Evolutionary conservation across 2,888 invertebrate species (phyloP).

Genomic region (Pelosia muscerda): DNA sequence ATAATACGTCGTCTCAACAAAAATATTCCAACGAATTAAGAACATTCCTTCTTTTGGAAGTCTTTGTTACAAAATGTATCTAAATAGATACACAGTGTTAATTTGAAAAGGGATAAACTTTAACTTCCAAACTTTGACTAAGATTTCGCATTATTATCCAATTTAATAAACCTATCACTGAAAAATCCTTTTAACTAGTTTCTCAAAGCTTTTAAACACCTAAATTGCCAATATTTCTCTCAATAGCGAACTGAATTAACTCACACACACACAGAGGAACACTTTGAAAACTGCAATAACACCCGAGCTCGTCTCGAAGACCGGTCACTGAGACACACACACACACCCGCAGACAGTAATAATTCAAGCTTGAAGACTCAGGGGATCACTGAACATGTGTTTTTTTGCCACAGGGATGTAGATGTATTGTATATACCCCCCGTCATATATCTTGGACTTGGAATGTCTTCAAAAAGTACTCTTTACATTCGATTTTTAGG

Average conservation of each 20-base stretch:
- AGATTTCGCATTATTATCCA: too few relatives aligned
- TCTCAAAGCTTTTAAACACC: not conserved
- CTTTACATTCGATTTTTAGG: too few relatives aligned
- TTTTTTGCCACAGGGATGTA: not conserved
- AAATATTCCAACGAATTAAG: too few relatives aligned
- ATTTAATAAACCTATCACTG: not conserved
- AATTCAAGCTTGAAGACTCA: not conserved
- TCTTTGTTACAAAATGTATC: too few relatives aligned
- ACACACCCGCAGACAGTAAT: constrained; percentile 16
- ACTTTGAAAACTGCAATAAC: not conserved
- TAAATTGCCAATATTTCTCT: not conserved
- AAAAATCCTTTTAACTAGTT: not conserved
- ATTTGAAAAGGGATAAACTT: too few relatives aligned
- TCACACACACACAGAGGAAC: not conserved
- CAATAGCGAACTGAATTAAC: not conserved
- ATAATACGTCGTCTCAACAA: too few relatives aligned
- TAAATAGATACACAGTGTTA: too few relatives aligned
- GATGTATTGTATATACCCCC: constrained; percentile 3
- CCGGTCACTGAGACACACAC: constrained; percentile 26
- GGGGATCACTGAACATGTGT: not conserved
- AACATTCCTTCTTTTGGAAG: too few relatives aligned
- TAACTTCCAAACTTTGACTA: too few relatives aligned
- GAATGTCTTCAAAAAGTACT: too few relatives aligned
- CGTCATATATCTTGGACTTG: too few relatives aligned
- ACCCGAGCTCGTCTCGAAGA: not conserved